Evolutionary conservation across 2,888 invertebrate genomes (phyloP).

Genomic region (Drosophila siamana): DNA sequence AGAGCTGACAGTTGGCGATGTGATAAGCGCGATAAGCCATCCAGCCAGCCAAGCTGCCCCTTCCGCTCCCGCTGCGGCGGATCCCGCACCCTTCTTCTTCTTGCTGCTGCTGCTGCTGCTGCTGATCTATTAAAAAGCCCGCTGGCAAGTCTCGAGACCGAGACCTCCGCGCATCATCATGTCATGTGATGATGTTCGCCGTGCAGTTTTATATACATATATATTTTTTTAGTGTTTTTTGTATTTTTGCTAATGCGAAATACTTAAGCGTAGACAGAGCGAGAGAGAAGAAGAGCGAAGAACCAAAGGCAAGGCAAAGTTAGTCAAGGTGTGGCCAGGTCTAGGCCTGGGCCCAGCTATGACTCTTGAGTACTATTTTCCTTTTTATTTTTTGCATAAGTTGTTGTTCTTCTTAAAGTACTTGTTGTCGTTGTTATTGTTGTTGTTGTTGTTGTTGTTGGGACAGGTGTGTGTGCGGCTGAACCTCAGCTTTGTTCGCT

Average conservation of each 20-base stretch:
- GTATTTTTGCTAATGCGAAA: constrained; percentile 24
- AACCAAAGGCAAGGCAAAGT: constrained; percentile 12
- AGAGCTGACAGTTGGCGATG: constrained; percentile 71
- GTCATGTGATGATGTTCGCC: constrained; percentile 76
- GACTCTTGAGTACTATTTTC: constrained; percentile 11
- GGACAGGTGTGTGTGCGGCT: constrained; percentile 64
- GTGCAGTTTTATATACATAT: neutral
- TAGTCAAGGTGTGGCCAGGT: constrained; percentile 35
- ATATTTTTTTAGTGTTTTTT: constrained; percentile 31
- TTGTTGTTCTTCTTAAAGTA: constrained; percentile 9
- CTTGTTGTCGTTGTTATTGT: constrained; percentile 8
- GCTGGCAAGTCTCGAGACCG: constrained; percentile 65
- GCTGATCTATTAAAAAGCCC: constrained; percentile 24
- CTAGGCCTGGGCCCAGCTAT: constrained; percentile 21
- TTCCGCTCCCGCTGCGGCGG: neutral
- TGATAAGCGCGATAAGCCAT: constrained; percentile 76
- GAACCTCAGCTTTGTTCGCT: constrained; percentile 33
- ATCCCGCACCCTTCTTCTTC: neutral
- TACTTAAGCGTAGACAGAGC: constrained; percentile 12
- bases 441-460: constrained; percentile 40
- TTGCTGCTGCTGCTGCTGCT: too few relatives aligned
- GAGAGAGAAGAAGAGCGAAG: constrained; percentile 7
- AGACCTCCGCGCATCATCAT: constrained; percentile 65
- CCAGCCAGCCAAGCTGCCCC: constrained; percentile 2
- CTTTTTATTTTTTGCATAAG: constrained; percentile 65